Conservation (phyloP, 2,797 vertebrate species). For the Hydrocynus forskahlii region DNA sequence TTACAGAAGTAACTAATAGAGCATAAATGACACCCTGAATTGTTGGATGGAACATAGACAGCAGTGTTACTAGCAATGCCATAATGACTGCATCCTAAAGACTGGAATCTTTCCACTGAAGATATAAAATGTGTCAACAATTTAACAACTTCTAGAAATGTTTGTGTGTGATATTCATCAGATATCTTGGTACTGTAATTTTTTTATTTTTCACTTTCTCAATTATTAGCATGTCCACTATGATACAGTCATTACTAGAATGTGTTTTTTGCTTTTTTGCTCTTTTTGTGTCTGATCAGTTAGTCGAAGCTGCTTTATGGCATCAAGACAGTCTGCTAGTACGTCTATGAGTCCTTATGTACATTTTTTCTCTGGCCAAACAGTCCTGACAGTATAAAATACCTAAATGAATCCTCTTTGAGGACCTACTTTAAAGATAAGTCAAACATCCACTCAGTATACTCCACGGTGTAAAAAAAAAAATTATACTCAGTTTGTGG, state of each 20-base stretch:
- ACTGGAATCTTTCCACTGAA: too few relatives aligned
- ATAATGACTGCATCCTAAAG: too few relatives aligned
- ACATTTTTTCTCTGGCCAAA: not conserved
- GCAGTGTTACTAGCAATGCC: too few relatives aligned
- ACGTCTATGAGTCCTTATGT: not conserved
- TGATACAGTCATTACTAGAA: not conserved
- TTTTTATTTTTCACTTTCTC: not conserved
- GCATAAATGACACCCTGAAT: too few relatives aligned
- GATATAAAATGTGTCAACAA: too few relatives aligned
- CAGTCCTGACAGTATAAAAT: not conserved
- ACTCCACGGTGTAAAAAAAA: not conserved
- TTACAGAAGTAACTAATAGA: too few relatives aligned
- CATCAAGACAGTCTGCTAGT: not conserved
- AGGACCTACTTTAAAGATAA: conserved; percentile 18
- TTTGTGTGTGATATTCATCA: too few relatives aligned
- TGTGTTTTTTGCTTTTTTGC: not conserved
- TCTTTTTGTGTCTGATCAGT: not conserved
- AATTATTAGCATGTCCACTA: not conserved
- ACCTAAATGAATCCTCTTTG: conserved; percentile 18
- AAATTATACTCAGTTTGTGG: conserved; percentile 44
- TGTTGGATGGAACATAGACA: too few relatives aligned
- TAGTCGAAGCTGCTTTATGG: not conserved
- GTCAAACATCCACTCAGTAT: conserved; percentile 26
- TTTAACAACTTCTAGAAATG: too few relatives aligned
- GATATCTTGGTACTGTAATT: too few relatives aligned